These are phyloP conservation scores for Macaca mulatta DNA, from an alignment of 2,113 vertebrate species.

Conservation along the genomic window DNA sequence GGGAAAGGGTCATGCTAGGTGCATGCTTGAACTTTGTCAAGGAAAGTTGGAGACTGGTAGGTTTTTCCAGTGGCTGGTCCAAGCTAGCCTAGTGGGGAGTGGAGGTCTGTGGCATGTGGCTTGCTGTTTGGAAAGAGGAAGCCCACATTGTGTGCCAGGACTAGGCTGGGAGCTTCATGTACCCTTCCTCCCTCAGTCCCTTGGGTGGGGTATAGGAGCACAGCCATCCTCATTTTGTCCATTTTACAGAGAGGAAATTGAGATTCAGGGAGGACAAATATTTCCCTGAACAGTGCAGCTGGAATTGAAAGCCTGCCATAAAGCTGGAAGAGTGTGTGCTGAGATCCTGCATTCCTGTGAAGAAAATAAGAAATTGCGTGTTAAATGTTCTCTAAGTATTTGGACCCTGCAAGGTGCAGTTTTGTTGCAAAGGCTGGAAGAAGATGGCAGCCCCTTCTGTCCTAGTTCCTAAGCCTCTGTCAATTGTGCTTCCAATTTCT, in stretches of 20 bases:
- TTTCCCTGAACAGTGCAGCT: background rate
- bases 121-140: background rate
- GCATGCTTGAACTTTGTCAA: background rate
- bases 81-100: background rate
- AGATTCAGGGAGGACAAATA: background rate
- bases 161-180: background rate
- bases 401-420: background rate
- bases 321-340: background rate
- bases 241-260: background rate
- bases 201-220: background rate
- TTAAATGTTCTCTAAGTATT: background rate
- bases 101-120: fast-evolving
- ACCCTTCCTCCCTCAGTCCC: too few species aligned
- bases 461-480: conserved; percentile 87
- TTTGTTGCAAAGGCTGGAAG: background rate
- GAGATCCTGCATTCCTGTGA: conserved; percentile 41
- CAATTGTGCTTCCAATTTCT: conserved; percentile 74
- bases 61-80: background rate
- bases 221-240: background rate
- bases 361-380: conserved; percentile 10
- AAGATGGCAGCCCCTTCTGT: conserved; percentile 88
- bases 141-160: fast-evolving
- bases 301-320: background rate
- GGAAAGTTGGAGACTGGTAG: background rate
- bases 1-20: background rate